A percentile compares a stretch with the other conserved stretches of the same genome.
Conservation (phyloP, 2,113 vertebrate genomes). For the Oenanthe melanoleuca region DNA sequence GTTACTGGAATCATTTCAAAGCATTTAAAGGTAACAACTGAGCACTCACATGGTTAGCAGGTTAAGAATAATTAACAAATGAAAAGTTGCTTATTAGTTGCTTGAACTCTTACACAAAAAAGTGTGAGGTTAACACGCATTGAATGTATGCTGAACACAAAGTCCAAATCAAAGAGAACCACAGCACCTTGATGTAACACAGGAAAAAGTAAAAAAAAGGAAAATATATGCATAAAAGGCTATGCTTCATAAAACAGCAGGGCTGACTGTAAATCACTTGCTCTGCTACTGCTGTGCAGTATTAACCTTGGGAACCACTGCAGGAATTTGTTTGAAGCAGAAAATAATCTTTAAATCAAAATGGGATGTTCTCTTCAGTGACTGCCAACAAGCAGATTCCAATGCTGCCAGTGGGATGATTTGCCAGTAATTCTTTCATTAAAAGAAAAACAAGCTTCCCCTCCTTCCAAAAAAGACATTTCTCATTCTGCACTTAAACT, state of each 20-base stretch:
- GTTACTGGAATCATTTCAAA: neutral
- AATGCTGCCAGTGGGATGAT: neutral
- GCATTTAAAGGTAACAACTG: neutral
- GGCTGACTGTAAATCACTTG: neutral
- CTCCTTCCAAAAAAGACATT: neutral
- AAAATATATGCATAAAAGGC: neutral
- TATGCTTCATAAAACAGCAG: neutral
- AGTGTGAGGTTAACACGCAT: neutral
- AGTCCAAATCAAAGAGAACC: neutral
- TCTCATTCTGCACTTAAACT: neutral
- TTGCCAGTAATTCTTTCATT: neutral
- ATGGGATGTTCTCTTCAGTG: neutral
- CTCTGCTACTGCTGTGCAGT: neutral
- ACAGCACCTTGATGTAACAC: neutral
- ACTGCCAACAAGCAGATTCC: slow-evolving; percentile 41
- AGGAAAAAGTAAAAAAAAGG: neutral
- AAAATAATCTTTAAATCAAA: slow-evolving; percentile 57
- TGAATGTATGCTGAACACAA: neutral
- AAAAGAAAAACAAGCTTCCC: neutral
- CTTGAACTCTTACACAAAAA: neutral
- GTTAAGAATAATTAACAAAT: neutral
- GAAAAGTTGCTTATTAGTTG: neutral
- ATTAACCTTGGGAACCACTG: slow-evolving; percentile 22
- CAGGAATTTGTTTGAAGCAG: slow-evolving; percentile 36
- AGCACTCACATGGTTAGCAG: neutral